Evolutionary conservation across 2,113 vertebrate species (phyloP), one percentile per base, ranked within the genome.

Genomic region (Elephantulus edwardii): DNA sequence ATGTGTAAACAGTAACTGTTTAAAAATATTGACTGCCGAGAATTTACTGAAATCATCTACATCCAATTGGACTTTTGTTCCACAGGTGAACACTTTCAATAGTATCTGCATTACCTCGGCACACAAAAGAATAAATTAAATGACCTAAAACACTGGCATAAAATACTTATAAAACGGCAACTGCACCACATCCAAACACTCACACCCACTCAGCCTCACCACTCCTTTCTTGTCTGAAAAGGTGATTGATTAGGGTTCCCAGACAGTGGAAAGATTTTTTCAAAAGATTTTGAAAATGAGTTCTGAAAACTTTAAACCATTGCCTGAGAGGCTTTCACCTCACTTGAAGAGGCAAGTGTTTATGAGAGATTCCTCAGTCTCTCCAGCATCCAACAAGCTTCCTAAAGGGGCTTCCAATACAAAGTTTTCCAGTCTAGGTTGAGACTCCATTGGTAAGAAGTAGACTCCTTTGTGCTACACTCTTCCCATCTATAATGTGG

Each of bases 191-290:
- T 93, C 30, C 40, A 64, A 0, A 0, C 8, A 97, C 97, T 98
- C 90, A 97, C 98, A 93, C 97, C 97, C 52, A 97, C 97, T 96
- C 98, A 97, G 94, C 95, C 97, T 52, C 98, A 97, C 22, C 94
- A 93, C 79, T 97, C 97, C 91, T 95, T 98, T 68, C 95, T 97
- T 91, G 88, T 93, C 28, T 98, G 85, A 98, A 97, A 83, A 97
- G 79, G 5, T 97, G 98, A 92, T 81, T 98, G 84, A 95, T n/a
- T n/a, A n/a, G n/a, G n/a, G n/a, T n/a, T n/a, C 68, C 5, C 93
- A 96, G 92, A 98, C 98, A 97, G 98, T 97, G 96, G 97, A 98
- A 93, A 97, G 98, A n/a, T n/a, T n/a, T n/a, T n/a, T n/a, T n/a
- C n/a, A n/a, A n/a, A n/a, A n/a, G n/a, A 71, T 79, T 38, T 98